Percentiles rank a stretch among this genome's conserved stretches.
Evolutionary conservation across 2,797 vertebrate species (phyloP).

Genomic region (Tamandua tetradactyla): DNA sequence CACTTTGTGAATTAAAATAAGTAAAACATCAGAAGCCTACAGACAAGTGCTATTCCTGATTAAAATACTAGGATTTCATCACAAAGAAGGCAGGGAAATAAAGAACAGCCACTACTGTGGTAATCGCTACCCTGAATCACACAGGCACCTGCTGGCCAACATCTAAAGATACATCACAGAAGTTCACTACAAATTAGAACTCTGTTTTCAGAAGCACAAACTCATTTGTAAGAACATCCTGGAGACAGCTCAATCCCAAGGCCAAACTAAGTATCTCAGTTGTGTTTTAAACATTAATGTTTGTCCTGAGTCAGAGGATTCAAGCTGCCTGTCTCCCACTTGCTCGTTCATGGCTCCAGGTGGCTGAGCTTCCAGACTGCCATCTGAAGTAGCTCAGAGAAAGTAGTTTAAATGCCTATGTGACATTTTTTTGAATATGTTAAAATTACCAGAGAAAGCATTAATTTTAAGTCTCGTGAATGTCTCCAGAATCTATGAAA

Average conservation of each 20-base stretch:
- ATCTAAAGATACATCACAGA: neutral
- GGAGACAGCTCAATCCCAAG: neutral
- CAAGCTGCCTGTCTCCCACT: neutral
- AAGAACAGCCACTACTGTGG: neutral
- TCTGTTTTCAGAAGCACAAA: conserved; percentile 11
- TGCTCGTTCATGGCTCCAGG: neutral
- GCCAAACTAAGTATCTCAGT: neutral
- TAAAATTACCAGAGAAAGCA: conserved; percentile 47
- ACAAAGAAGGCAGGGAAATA: neutral
- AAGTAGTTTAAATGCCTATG: neutral
- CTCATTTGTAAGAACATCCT: neutral
- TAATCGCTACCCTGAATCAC: neutral
- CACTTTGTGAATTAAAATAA: neutral
- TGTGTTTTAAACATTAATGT: neutral
- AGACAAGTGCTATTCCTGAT: neutral
- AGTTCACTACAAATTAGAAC: conserved; percentile 38
- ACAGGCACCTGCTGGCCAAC: neutral
- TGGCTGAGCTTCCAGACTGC: neutral
- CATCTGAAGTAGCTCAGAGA: conserved; percentile 15
- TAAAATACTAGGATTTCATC: conserved; percentile 4
- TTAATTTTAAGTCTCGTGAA: conserved; percentile 69
- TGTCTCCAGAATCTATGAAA: conserved; percentile 55
- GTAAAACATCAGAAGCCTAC: neutral
- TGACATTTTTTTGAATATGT: no score
- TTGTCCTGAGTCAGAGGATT: neutral